Evolutionary conservation across 1,140 invertebrate genomes (phyloP).

Genomic region (Spodoptera litura): DNA sequence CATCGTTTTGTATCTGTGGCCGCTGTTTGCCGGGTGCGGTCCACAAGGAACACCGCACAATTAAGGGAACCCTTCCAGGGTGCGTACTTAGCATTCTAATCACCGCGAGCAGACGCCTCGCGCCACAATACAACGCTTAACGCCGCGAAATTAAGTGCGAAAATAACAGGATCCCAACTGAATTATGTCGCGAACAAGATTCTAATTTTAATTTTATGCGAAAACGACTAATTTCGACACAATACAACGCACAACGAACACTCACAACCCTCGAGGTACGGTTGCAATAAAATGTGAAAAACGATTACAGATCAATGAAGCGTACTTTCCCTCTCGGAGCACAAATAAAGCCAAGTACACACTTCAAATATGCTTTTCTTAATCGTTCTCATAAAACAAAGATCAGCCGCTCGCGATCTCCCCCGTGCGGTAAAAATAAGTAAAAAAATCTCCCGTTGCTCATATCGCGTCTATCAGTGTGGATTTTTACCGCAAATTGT

Average conservation of each 20-base stretch:
- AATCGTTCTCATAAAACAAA: constrained; percentile 86
- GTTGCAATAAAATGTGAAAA: constrained; percentile 82
- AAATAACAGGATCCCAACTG: constrained; percentile 64
- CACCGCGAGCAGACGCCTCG: constrained; percentile 66
- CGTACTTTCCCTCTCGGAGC: constrained; percentile 77
- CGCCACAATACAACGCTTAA: constrained; percentile 70
- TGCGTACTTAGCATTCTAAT: constrained; percentile 76
- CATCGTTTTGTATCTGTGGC: constrained; percentile 39
- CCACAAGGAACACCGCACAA: constrained; percentile 67
- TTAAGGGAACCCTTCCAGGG: constrained; percentile 74
- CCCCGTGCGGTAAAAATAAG: constrained; percentile 69
- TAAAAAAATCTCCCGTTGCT: constrained; percentile 73
- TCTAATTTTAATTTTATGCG: constrained; percentile 57
- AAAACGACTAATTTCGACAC: constrained; percentile 60
- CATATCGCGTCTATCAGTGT: constrained; percentile 73
- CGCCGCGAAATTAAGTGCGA: constrained; percentile 72
- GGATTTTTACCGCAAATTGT: constrained; percentile 80
- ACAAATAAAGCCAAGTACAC: constrained; percentile 84
- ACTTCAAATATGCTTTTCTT: constrained; percentile 86
- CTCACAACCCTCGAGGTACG: constrained; percentile 74
- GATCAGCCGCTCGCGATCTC: constrained; percentile 77
- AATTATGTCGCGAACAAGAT: constrained; percentile 63
- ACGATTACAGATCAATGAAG: constrained; percentile 86
- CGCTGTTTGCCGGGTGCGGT: constrained; percentile 61
- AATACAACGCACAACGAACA: constrained; percentile 60